Percentiles rank a stretch among this genome's conserved stretches.
Evolutionary conservation across 37 sponge, comb jelly and placozoan genomes (phyloP).

Genomic region (Spongilla lacustris): DNA sequence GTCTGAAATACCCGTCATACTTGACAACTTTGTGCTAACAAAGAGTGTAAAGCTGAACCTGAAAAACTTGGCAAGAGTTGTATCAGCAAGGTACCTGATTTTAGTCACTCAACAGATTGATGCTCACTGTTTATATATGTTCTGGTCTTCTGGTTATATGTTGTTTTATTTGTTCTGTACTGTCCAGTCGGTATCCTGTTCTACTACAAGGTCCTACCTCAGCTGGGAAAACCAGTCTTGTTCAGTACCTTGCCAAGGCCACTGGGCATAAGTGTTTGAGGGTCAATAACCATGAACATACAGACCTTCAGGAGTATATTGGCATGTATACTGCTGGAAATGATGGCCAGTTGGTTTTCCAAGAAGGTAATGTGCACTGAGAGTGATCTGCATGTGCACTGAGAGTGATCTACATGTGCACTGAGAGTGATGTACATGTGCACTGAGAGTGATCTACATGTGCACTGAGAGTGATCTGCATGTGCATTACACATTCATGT

Average conservation of each 20-base stretch:
- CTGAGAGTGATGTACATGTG: no score
- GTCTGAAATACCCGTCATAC: background rate
- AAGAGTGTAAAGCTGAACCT: constrained; percentile 84
- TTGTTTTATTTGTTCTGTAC: no score
- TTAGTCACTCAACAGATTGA: no score
- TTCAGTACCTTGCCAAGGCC: constrained; percentile 80
- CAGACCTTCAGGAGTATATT: constrained; percentile 98
- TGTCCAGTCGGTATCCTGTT: constrained; percentile 75
- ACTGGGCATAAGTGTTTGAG: constrained; percentile 86
- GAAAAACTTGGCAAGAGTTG: constrained; percentile 87
- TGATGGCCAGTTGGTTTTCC: constrained; percentile 88
- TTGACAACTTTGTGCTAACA: constrained; percentile 80
- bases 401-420: no score
- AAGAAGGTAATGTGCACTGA: constrained; percentile 75
- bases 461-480: background rate
- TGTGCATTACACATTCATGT: no score
- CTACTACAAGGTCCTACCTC: constrained; percentile 97
- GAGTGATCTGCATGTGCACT: no score
- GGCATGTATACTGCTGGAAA: constrained; percentile 86
- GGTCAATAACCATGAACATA: constrained; percentile 99
- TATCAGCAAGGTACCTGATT: constrained; percentile 75
- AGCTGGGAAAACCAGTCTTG: constrained; percentile 94
- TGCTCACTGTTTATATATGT: no score
- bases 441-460: background rate
- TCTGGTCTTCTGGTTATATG: background rate